These are phyloP conservation scores for Busseola fusca DNA, from an alignment of 2,888 invertebrate genomes.

Conservation along the genomic window DNA sequence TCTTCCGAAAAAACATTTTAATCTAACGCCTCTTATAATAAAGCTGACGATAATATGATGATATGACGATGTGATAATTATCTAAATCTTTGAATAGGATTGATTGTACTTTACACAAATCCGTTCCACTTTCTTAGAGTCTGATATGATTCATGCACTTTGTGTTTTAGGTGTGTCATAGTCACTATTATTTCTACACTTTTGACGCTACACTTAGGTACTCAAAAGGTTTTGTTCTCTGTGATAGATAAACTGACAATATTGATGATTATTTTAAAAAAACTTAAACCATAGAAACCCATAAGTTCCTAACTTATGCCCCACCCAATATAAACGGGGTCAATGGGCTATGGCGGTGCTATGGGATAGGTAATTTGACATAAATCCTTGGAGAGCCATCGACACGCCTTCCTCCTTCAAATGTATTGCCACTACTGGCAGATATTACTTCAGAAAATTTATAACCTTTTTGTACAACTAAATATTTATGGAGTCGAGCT, in stretches of 20 bases:
- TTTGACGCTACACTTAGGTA: no score
- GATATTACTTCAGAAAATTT: slow-evolving; percentile 74
- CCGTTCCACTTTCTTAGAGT: no score
- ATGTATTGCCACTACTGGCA: slow-evolving; percentile 75
- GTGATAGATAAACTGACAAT: not conserved
- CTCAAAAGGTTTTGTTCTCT: no score
- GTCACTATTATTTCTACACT: no score
- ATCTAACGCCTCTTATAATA: not conserved
- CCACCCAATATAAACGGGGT: slow-evolving; percentile 70
- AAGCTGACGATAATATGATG: no score
- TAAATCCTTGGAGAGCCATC: slow-evolving; percentile 80
- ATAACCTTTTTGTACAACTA: slow-evolving; percentile 67
- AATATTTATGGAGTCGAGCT: slow-evolving; percentile 45
- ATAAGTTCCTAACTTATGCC: slow-evolving; percentile 57
- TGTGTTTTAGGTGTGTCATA: no score
- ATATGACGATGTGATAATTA: no score
- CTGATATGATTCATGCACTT: no score
- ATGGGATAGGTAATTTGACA: slow-evolving; percentile 84
- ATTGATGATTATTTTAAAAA: not conserved
- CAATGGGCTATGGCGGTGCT: slow-evolving; percentile 75
- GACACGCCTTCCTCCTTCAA: slow-evolving; percentile 75
- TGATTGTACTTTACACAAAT: no score
- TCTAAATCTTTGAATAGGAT: no score
- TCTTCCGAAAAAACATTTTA: not conserved
- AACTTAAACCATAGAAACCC: not conserved